phyloP scores from a whole-genome alignment of 1,140 invertebrate genomes.

The Lepidostoma basale region DNA sequence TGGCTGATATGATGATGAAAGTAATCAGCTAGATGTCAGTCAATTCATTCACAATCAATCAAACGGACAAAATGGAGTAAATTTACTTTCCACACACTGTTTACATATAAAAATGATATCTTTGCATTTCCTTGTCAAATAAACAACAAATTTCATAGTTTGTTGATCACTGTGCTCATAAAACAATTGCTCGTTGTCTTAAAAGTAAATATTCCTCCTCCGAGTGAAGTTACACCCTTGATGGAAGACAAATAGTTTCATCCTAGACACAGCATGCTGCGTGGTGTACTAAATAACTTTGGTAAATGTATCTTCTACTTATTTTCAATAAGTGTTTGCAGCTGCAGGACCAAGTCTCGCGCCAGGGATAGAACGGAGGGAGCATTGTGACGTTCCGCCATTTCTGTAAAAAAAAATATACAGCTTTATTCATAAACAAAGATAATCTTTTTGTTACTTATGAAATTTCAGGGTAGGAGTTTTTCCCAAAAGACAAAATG shows the following conservation, averaged over 20 bases:
- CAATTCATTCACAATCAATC: no score
- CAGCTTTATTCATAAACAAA: constrained; percentile 15
- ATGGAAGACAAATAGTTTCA: neutral
- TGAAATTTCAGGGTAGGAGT: no score
- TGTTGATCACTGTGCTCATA: neutral
- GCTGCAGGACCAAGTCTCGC: constrained; percentile 81
- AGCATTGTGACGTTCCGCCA: constrained; percentile 92
- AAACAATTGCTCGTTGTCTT: constrained; percentile 11
- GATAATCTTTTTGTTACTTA: neutral
- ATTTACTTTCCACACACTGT: no score
- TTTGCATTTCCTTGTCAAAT: no score
- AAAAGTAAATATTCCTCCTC: constrained; percentile 6
- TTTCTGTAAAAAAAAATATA: constrained; percentile 70
- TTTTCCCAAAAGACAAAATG: no score
- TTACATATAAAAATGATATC: no score
- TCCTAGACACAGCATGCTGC: no score
- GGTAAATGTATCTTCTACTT: constrained; percentile 69
- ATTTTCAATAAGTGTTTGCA: constrained; percentile 91
- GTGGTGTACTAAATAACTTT: no score
- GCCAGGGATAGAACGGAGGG: constrained; percentile 80
- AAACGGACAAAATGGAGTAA: no score
- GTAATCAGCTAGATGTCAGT: no score
- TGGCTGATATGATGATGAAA: no score
- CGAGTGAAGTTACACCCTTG: neutral
- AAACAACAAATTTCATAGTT: no score